Percentiles rank a stretch among this genome's conserved stretches.
These are phyloP conservation scores for Liasis olivaceus DNA, from an alignment of 2,797 vertebrate species.

Conservation along the genomic window DNA sequence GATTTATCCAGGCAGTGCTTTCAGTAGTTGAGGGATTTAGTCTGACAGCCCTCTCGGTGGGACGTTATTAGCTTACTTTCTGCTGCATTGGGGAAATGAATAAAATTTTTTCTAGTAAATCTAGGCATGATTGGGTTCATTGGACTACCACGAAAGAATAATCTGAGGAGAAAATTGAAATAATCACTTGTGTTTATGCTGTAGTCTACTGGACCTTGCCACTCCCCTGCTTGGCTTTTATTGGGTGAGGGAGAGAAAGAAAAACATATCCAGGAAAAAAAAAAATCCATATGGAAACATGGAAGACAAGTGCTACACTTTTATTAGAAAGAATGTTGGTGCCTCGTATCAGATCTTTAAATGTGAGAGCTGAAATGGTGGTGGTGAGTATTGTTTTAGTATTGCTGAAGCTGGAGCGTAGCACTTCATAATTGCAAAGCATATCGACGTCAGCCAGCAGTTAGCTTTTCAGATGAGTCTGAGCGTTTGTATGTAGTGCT, in stretches of 20 bases:
- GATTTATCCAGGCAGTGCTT: slow-evolving; percentile 61
- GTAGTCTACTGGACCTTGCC: slow-evolving; percentile 48
- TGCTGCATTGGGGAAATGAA: slow-evolving; percentile 61
- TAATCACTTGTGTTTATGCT: slow-evolving; percentile 33
- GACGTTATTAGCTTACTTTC: slow-evolving; percentile 68
- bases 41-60: slow-evolving; percentile 57
- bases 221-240: background rate
- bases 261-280: background rate
- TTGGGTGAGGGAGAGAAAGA: background rate
- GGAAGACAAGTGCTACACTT: background rate
- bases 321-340: background rate
- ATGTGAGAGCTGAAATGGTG: background rate
- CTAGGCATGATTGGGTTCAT: slow-evolving; percentile 66
- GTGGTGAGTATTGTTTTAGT: background rate
- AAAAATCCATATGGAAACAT: background rate
- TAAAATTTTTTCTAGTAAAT: slow-evolving; percentile 65
- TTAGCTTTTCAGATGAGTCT: background rate
- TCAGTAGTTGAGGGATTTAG: slow-evolving; percentile 59
- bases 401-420: background rate
- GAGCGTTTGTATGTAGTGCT: background rate
- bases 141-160: slow-evolving; percentile 55
- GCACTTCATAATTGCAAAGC: background rate
- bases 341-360: background rate
- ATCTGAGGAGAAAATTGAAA: slow-evolving; percentile 62
- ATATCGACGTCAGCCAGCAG: accelerated